Conservation (phyloP, 2,888 invertebrate species). For the Nysson spinosus region DNA sequence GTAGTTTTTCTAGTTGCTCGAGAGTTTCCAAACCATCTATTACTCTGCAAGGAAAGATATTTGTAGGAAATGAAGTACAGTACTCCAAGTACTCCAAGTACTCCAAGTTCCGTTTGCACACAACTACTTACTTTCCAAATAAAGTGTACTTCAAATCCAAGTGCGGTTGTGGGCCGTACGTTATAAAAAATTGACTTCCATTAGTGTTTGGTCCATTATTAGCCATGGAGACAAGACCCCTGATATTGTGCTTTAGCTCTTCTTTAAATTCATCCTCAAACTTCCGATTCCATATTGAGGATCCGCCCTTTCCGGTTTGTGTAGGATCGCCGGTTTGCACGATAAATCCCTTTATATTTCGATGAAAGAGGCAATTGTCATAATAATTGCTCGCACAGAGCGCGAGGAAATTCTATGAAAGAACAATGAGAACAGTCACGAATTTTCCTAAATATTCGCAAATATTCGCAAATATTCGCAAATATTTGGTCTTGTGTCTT, state of each 20-base stretch:
- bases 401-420: slow-evolving; percentile 93
- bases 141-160: slow-evolving; percentile 98
- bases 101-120: not conserved
- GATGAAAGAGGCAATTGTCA: slow-evolving; percentile 86
- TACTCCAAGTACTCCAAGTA: not conserved
- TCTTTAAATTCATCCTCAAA: slow-evolving; percentile 99
- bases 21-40: slow-evolving; percentile 98
- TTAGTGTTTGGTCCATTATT: slow-evolving; percentile 99
- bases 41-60: slow-evolving; percentile 91
- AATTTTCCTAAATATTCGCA: not conserved
- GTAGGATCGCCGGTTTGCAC: slow-evolving; percentile 90
- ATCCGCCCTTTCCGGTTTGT: slow-evolving; percentile 97
- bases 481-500: not conserved
- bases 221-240: slow-evolving; percentile 97
- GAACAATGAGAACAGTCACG: not conserved
- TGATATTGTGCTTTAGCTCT: slow-evolving; percentile 92
- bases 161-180: slow-evolving; percentile 95
- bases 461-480: not conserved
- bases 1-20: slow-evolving; percentile 96
- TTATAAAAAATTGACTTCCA: slow-evolving; percentile 98
- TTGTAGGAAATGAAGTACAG: not conserved
- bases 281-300: slow-evolving; percentile 96
- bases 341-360: slow-evolving; percentile 89
- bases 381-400: slow-evolving; percentile 97
- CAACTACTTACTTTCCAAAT: slow-evolving; percentile 91